Evolutionary conservation across 92 coral and sea anemone species (phyloP).

Genomic region (Porites cylindrica): DNA sequence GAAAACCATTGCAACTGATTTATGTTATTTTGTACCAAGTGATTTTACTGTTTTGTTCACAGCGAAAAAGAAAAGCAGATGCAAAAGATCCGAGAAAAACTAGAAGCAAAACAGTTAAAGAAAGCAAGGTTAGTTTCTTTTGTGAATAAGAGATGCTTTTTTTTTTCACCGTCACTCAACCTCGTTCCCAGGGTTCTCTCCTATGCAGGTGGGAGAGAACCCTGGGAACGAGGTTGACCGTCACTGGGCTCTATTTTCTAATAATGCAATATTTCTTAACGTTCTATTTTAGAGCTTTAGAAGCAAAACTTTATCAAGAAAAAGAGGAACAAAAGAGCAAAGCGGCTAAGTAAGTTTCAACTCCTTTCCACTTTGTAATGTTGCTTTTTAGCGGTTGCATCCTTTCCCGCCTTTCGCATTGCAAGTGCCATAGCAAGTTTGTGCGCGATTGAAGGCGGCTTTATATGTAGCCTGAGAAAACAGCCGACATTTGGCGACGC

Average conservation of each 20-base stretch:
- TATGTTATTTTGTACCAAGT: not conserved
- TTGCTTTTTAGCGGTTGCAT: not conserved
- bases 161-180: not conserved
- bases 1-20: not conserved
- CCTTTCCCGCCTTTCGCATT: too few species aligned
- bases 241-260: not conserved
- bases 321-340: slow-evolving; percentile 73
- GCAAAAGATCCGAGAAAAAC: slow-evolving; percentile 89
- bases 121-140: slow-evolving; percentile 80
- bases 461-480: too few species aligned
- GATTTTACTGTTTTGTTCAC: not conserved
- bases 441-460: too few species aligned
- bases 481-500: too few species aligned
- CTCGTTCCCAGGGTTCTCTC: too few species aligned
- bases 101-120: slow-evolving; percentile 90
- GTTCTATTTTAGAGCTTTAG: slow-evolving; percentile 73
- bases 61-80: slow-evolving; percentile 93
- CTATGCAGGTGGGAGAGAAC: too few species aligned
- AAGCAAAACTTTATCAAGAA: slow-evolving; percentile 79
- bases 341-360: slow-evolving; percentile 78
- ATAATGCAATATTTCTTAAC: not conserved
- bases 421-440: too few species aligned
- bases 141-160: not conserved
- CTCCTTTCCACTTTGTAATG: not conserved
- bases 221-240: too few species aligned